Percentiles rank a stretch among this genome's conserved stretches.
Evolutionary conservation across 2,888 invertebrate species (phyloP).

Genomic region (Parnassius apollo): DNA sequence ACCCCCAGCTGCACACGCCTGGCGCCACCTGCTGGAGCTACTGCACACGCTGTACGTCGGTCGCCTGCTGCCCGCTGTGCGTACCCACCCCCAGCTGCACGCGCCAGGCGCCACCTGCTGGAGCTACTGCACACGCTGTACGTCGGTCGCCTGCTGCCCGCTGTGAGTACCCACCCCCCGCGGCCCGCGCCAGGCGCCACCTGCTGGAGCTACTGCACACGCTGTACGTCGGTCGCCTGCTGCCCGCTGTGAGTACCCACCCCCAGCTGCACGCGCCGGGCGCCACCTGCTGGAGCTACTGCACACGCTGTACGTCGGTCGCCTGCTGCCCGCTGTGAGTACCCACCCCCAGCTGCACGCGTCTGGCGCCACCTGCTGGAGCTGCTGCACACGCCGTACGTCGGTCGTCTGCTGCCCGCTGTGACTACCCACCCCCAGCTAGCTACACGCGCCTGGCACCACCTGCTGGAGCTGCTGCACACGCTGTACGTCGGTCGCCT

Average conservation of each 20-base stretch:
- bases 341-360: constrained; percentile 11
- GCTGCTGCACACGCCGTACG: constrained; percentile 91
- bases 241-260: not conserved
- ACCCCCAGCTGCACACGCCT: constrained; percentile 88
- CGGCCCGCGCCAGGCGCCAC: not conserved
- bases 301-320: constrained; percentile 71
- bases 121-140: not conserved
- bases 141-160: not conserved
- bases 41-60: constrained; percentile 3
- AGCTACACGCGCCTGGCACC: not conserved
- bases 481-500: not conserved
- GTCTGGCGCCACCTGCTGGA: constrained; percentile 98
- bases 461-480: not conserved
- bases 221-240: constrained; percentile 1
- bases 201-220: not conserved
- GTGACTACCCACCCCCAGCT: constrained; percentile 83
- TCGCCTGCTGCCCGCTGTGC: not conserved
- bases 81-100: not conserved
- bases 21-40: not conserved
- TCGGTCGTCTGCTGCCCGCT: constrained; percentile 91
- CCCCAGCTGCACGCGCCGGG: not conserved
- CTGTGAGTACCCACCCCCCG: not conserved
- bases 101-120: constrained; percentile 1
- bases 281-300: not conserved
- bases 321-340: constrained; percentile 83